Evolutionary conservation across 1,140 invertebrate genomes (phyloP), one percentile per base, ranked within the genome.

Genomic region (Aphaenogaster rudis): DNA sequence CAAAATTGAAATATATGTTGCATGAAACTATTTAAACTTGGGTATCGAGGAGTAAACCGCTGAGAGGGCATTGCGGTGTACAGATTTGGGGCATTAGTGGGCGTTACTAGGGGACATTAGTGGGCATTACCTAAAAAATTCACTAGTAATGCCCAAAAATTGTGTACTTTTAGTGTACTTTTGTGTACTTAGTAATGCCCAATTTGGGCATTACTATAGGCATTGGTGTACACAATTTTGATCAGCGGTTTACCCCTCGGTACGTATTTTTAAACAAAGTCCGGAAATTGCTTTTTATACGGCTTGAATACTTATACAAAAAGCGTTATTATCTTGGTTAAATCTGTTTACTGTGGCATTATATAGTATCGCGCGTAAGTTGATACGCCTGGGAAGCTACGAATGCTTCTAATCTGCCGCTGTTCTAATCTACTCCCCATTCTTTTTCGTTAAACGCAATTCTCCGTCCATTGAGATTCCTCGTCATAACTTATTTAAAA

Each of bases 301-400:
- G 21, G 0, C 15, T 54, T 54, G 3, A 33, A 59, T 15, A 6
- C 28, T 79, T 39, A 17, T n/a, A 54, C 6, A 69, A 59, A 71
- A 3, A 28, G 71, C 87, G 67, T 88, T 87, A 88, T 61, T 84
- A 90, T 91, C 89, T 88, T 59, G 76, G 61, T 71, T 82, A 91
- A 92, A 93, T 93, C 88, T 92, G 90, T 80, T 89, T 77, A 67
- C 45, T 48, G 72, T 45, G 57, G 71, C 15, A 86, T 90, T 57
- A 86, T 91, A 93, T 93, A 90, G 89, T 91, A 91, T 92, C 91
- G 86, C 90, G 72, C 92, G 93, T 94, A 94, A 94, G 87, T 90
- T 91, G 93, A 94, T 94, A 94, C 90, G 92, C 93, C 93, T 94
- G 93, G 92, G 93, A 89, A 93, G 78, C 82, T 84, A 84, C 74